Conservation (phyloP, 1,140 invertebrate genomes). For the Subanguina moxae region DNA sequence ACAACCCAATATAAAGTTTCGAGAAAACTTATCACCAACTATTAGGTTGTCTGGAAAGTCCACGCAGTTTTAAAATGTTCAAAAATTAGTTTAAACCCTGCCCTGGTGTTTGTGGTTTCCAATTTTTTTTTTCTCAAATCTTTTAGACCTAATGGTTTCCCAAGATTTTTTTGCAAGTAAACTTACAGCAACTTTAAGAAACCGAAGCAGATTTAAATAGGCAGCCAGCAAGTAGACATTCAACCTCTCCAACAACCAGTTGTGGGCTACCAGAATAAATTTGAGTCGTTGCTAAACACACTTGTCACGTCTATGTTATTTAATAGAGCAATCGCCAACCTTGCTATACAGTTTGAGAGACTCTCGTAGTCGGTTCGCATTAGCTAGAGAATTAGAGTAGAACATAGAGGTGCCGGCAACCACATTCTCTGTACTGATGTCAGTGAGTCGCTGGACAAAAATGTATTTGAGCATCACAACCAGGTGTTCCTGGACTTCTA, state of each 20-base stretch:
- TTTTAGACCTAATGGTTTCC: slow-evolving; percentile 5
- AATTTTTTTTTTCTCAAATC: too few species aligned
- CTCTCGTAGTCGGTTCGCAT: slow-evolving; percentile 36
- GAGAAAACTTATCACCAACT: too few species aligned
- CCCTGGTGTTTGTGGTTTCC: too few species aligned
- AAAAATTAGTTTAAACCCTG: too few species aligned
- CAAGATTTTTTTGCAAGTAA: slow-evolving; percentile 2
- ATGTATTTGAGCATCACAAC: slow-evolving; percentile 24
- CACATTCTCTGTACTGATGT: slow-evolving; percentile 25
- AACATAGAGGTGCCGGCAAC: slow-evolving; percentile 35
- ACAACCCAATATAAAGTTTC: too few species aligned
- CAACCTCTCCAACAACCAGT: slow-evolving; percentile 23
- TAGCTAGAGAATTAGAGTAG: slow-evolving; percentile 28
- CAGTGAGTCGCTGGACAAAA: slow-evolving; percentile 23
- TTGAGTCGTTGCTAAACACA: slow-evolving; percentile 4
- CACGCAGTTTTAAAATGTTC: too few species aligned
- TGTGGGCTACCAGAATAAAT: slow-evolving; percentile 19
- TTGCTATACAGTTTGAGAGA: slow-evolving; percentile 25
- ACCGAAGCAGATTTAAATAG: slow-evolving; percentile 36
- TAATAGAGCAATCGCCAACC: background rate
- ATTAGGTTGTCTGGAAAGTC: too few species aligned
- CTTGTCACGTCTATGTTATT: background rate
- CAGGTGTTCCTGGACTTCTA: slow-evolving; percentile 14
- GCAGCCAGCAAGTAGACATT: slow-evolving; percentile 23
- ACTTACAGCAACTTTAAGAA: slow-evolving; percentile 37